Evolutionary conservation across 1,140 invertebrate species (phyloP).

Genomic region (Cotesia chilonis): DNA sequence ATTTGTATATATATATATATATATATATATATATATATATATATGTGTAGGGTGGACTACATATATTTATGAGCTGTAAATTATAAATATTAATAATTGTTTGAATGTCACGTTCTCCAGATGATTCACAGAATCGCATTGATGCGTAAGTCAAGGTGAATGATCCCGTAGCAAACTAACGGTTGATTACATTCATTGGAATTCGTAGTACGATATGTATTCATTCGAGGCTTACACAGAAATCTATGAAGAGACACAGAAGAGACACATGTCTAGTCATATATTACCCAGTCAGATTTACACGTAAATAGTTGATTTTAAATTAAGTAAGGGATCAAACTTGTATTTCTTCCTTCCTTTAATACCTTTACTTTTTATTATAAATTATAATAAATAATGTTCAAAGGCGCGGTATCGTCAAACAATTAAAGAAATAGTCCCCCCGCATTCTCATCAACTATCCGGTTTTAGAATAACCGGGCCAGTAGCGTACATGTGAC

Average conservation of each 20-base stretch:
- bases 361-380: neutral
- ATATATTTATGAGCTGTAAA: constrained; percentile 3
- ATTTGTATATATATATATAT: neutral
- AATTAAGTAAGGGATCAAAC: neutral
- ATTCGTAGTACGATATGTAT: constrained; percentile 57
- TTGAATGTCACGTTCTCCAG: constrained; percentile 21
- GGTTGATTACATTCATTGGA: constrained; percentile 60
- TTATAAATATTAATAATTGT: constrained; percentile 19
- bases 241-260: constrained; percentile 39
- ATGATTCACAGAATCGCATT: constrained; percentile 36
- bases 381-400: neutral
- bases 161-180: constrained; percentile 59
- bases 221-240: constrained; percentile 45
- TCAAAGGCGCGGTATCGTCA: neutral
- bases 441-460: constrained; percentile 11
- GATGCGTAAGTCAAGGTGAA: constrained; percentile 51
- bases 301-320: neutral
- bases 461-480: constrained; percentile 47
- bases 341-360: neutral
- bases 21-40: too few relatives aligned
- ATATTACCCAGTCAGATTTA: too few relatives aligned
- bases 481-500: constrained; percentile 35
- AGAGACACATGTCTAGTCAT: neutral
- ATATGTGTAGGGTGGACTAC: neutral
- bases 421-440: neutral